Evolutionary conservation across 2,113 vertebrate genomes (phyloP).

Genomic region (Clarias gariepinus): DNA sequence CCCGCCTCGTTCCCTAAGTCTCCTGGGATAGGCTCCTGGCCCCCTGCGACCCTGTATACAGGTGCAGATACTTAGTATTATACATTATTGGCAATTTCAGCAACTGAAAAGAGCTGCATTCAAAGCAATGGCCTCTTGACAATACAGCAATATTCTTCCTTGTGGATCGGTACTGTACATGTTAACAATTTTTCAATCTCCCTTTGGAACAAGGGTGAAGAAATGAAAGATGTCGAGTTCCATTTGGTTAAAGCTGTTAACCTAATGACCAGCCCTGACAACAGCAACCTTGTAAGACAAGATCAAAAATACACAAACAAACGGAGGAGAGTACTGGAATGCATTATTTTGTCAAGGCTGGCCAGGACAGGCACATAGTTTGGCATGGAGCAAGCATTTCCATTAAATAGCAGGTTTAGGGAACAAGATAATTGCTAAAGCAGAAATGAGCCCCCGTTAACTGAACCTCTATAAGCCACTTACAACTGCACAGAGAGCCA

Average conservation of each 20-base stretch:
- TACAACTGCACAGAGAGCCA: slow-evolving; percentile 28
- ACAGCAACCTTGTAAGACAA: slow-evolving; percentile 41
- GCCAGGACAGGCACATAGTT: slow-evolving; percentile 64
- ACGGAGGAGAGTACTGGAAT: slow-evolving; percentile 5
- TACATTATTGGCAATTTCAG: neutral
- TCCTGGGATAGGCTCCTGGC: no score
- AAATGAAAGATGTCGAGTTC: slow-evolving; percentile 60
- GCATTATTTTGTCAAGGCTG: slow-evolving; percentile 25
- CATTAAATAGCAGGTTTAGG: slow-evolving; percentile 67
- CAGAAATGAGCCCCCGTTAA: slow-evolving; percentile 62
- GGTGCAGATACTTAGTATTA: neutral
- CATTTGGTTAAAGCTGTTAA: slow-evolving; percentile 66
- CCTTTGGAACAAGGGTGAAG: slow-evolving; percentile 45
- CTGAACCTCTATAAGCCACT: slow-evolving; percentile 40
- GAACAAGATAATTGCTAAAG: slow-evolving; percentile 75
- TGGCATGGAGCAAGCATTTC: slow-evolving; percentile 68
- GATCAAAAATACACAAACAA: slow-evolving; percentile 23
- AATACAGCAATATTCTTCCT: slow-evolving; percentile 17
- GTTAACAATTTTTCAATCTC: slow-evolving; percentile 3
- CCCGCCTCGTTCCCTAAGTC: no score
- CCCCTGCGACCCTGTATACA: no score
- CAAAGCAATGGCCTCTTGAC: neutral
- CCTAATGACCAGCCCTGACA: slow-evolving; percentile 60
- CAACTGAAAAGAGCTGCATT: neutral
- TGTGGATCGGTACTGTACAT: slow-evolving; percentile 8